Conservation (phyloP, 2,797 vertebrate species). For the Bovichtus diacanthus region DNA sequence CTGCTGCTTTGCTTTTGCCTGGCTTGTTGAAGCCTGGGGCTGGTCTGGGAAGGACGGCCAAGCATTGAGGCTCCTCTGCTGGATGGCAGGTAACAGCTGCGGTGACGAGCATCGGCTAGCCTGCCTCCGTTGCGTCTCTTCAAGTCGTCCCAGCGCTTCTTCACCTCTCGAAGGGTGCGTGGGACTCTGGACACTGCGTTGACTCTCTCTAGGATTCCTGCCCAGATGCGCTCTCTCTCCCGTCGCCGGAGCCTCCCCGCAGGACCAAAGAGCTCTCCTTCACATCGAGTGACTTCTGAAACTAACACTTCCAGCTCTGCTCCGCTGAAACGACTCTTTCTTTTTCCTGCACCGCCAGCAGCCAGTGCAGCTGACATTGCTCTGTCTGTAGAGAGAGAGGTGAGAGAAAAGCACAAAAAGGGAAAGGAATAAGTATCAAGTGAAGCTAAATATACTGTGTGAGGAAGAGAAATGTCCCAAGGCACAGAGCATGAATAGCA, state of each 20-base stretch:
- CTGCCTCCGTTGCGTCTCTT: slow-evolving; percentile 88
- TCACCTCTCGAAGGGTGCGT: slow-evolving; percentile 87
- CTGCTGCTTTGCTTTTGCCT: slow-evolving; percentile 83
- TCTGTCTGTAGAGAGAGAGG: slow-evolving; percentile 77
- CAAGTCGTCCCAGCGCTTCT: slow-evolving; percentile 89
- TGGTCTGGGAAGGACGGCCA: slow-evolving; percentile 80
- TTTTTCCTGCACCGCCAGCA: slow-evolving; percentile 85
- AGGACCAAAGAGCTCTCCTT: slow-evolving; percentile 87
- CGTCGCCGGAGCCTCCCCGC: slow-evolving; percentile 85
- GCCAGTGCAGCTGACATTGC: slow-evolving; percentile 85
- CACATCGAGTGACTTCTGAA: slow-evolving; percentile 87
- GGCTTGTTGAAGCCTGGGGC: slow-evolving; percentile 83
- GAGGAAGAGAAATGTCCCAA: slow-evolving; percentile 14
- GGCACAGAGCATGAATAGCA: not conserved
- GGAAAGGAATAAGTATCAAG: slow-evolving; percentile 8
- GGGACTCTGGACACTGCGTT: slow-evolving; percentile 88
- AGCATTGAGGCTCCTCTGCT: slow-evolving; percentile 79
- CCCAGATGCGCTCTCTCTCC: slow-evolving; percentile 89
- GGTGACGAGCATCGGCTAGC: slow-evolving; percentile 86
- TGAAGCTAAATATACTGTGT: slow-evolving; percentile 22
- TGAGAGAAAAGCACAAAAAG: slow-evolving; percentile 13
- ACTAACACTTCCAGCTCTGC: slow-evolving; percentile 89
- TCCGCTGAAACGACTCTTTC: slow-evolving; percentile 90
- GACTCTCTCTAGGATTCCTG: slow-evolving; percentile 87
- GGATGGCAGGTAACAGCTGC: slow-evolving; percentile 84